Conservation (phyloP, 1,140 invertebrate species). For the Amphibalanus amphitrite region DNA sequence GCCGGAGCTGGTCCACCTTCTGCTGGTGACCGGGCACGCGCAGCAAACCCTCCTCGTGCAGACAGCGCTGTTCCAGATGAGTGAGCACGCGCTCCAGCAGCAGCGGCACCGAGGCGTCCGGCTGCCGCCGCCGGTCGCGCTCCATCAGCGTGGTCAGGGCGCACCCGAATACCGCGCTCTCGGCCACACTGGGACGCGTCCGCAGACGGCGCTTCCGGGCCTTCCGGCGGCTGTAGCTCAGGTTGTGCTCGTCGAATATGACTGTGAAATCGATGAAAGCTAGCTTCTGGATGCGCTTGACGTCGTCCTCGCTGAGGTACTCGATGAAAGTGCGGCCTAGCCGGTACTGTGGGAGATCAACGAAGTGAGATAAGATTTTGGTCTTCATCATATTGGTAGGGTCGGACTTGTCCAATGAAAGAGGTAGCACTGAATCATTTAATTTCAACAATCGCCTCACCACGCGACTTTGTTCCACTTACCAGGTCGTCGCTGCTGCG, state of each 20-base stretch:
- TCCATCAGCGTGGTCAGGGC: conserved; percentile 59
- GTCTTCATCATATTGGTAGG: too few relatives aligned
- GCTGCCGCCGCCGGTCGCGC: conserved; percentile 54
- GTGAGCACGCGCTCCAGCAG: conserved; percentile 21
- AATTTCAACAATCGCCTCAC: too few relatives aligned
- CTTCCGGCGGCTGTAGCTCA: conserved; percentile 23
- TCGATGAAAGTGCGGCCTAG: too few relatives aligned
- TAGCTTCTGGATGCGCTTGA: conserved; percentile 10
- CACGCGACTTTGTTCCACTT: too few relatives aligned
- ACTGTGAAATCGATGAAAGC: conserved; percentile 27
- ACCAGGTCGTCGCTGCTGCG: too few relatives aligned
- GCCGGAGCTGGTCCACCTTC: conserved; percentile 25
- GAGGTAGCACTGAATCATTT: too few relatives aligned
- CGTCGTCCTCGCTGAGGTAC: too few relatives aligned
- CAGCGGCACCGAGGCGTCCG: not conserved
- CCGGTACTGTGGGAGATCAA: too few relatives aligned
- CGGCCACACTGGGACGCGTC: too few relatives aligned
- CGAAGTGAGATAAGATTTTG: too few relatives aligned
- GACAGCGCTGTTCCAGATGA: conserved; percentile 23
- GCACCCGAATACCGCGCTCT: conserved; percentile 50
- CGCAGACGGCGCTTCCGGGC: too few relatives aligned
- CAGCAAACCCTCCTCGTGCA: conserved; percentile 26
- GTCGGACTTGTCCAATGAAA: too few relatives aligned
- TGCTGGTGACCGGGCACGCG: conserved; percentile 25
- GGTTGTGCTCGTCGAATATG: conserved; percentile 35